Evolutionary conservation across 2,888 invertebrate genomes (phyloP).

Genomic region (Amphipoea lucens): DNA sequence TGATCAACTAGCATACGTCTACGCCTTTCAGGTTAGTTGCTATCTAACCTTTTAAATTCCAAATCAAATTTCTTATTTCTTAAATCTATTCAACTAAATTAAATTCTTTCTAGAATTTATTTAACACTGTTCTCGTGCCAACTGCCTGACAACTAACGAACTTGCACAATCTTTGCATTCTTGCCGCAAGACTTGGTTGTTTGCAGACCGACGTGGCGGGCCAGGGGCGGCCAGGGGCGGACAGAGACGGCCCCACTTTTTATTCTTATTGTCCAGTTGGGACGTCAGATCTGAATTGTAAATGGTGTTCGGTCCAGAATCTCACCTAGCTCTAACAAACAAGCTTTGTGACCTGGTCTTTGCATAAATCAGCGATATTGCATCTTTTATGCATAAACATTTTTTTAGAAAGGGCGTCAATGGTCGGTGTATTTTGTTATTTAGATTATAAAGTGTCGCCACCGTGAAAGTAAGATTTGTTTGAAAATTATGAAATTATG

Average conservation of each 20-base stretch:
- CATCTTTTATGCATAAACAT: slow-evolving; percentile 67
- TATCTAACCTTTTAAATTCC: neutral
- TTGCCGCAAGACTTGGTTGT: slow-evolving; percentile 48
- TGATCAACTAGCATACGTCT: neutral
- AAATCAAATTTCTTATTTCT: slow-evolving; percentile 19
- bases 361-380: slow-evolving; percentile 64
- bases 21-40: neutral
- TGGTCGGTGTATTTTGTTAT: slow-evolving; percentile 6
- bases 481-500: neutral
- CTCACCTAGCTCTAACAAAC: slow-evolving; percentile 64
- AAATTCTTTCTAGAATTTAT: slow-evolving; percentile 48
- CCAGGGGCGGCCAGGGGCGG: neutral
- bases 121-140: slow-evolving; percentile 44
- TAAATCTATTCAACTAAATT: slow-evolving; percentile 31
- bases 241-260: slow-evolving; percentile 39
- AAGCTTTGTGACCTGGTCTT: slow-evolving; percentile 66
- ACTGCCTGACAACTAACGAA: slow-evolving; percentile 44
- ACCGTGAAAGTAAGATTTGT: neutral
- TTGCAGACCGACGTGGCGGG: slow-evolving; percentile 34
- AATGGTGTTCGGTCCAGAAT: slow-evolving; percentile 58
- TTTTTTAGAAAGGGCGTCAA: slow-evolving; percentile 35
- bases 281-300: slow-evolving; percentile 70
- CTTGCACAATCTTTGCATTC: slow-evolving; percentile 55
- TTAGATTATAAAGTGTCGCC: neutral
- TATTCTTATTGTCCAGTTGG: slow-evolving; percentile 60